A percentile compares a stretch with the other conserved stretches of the same genome.
Conservation (phyloP, 35 echinoderm and acorn worm species). For the Lytechinus variegatus region DNA sequence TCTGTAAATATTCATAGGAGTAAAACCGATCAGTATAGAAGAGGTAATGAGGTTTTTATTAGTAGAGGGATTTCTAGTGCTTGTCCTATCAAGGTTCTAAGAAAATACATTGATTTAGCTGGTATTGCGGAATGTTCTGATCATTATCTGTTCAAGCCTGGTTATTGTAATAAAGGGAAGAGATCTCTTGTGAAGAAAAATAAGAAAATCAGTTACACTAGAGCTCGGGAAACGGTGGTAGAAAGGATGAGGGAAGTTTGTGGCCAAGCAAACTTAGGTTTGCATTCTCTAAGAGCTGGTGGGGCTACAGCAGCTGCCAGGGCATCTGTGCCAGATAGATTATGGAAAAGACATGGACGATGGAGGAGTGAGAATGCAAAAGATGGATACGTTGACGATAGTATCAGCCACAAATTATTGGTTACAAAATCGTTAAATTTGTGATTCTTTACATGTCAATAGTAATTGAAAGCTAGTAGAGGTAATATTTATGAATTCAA, state of each 20-base stretch:
- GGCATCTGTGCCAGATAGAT: neutral
- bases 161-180: no score
- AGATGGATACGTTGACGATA: no score
- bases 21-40: neutral
- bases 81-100: neutral
- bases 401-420: no score
- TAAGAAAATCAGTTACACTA: neutral
- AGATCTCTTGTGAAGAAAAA: neutral
- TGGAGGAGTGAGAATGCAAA: slow-evolving; percentile 14
- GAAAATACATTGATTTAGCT: neutral
- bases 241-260: neutral
- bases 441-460: no score
- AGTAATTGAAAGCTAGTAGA: no score
- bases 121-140: neutral
- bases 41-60: neutral
- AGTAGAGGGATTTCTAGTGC: neutral
- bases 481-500: no score
- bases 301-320: neutral
- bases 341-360: neutral
- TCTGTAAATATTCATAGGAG: neutral
- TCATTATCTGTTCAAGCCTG: no score
- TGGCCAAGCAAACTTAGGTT: neutral
- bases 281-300: neutral
- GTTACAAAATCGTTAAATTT: no score
- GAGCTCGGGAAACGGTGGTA: neutral